phyloP scores from a whole-genome alignment of 2,888 invertebrate genomes.

The Drosophila robusta region DNA sequence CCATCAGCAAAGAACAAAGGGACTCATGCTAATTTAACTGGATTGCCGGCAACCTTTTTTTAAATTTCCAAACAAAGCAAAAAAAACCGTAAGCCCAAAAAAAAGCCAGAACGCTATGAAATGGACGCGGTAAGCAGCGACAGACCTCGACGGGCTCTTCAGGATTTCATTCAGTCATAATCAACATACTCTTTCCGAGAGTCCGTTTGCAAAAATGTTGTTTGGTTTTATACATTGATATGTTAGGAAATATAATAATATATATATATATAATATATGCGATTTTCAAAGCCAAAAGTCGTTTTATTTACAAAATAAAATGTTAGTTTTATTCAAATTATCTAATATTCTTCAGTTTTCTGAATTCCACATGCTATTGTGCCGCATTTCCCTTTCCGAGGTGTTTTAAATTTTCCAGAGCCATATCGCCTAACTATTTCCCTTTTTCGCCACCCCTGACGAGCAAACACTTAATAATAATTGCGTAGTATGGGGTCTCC shows the following conservation, averaged over 20 bases:
- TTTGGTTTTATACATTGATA: no score
- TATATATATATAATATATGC: no score
- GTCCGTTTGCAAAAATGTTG: no score
- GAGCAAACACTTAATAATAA: constrained; percentile 68
- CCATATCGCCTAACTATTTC: background rate
- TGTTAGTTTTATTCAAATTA: background rate
- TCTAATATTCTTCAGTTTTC: no score
- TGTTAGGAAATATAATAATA: no score
- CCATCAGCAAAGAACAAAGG: constrained; percentile 37
- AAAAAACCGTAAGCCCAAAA: constrained; percentile 19
- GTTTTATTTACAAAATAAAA: no score
- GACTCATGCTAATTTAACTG: constrained; percentile 65
- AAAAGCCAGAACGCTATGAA: constrained; percentile 23
- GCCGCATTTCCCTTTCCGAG: no score
- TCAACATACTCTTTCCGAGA: constrained; percentile 2
- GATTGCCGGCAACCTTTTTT: constrained; percentile 66
- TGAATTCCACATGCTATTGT: no score
- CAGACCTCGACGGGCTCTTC: background rate
- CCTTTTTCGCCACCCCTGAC: constrained; percentile 6
- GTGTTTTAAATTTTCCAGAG: background rate
- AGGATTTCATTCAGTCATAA: background rate
- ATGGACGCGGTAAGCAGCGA: background rate
- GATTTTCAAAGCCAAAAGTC: no score
- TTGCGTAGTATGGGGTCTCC: constrained; percentile 52
- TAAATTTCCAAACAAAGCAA: constrained; percentile 32